Evolutionary conservation across 2,113 vertebrate genomes (phyloP), one percentile per base, ranked within the genome.

Genomic region (Oryzias celebensis): DNA sequence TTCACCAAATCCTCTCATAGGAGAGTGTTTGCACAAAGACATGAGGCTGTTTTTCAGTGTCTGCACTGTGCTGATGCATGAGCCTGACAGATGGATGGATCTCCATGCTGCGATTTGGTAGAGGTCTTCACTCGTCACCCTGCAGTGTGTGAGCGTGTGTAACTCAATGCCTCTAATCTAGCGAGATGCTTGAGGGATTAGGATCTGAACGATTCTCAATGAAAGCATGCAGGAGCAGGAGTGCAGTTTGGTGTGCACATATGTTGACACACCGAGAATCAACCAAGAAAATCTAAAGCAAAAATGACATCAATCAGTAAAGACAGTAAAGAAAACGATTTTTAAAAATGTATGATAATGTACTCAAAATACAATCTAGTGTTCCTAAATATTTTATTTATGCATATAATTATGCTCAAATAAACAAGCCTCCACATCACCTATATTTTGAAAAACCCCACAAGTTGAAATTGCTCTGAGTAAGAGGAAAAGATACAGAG

Each of bases 121-220:
- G 71, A 71, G 68, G 77, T 73, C 80, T 53, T 93, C 92, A 91
- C 78, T 93, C 92, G 83, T 85, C 92, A 83, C 88, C 60, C 71
- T 84, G 63, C 79, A 74, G 78, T 82, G 85, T 85, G 84, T 81
- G 77, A 82, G 83, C 85, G 87, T 82, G 82, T 87, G 86, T 86
- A 88, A 87, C 85, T 92, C 87, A 89, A 92, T 89, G 86, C 84
- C 75, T 86, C 86, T 92, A 91, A 92, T 91, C 90, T 91, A 83
- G 54, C 64, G 71, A 76, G 84, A 87, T 88, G 85, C 85, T 88
- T 82, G 79, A 78, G 81, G 89, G 87, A 90, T 89, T 90, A 89
- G 67, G 73, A 73, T 77, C 68, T 53, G 55, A 64, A 73, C 68
- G 74, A 75, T 82, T 80, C 82, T 85, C 82, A 77, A 80, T 76